Base-by-base conservation (phyloP, 2,113 vertebrate species). In the Periophthalmus modestus region DNA sequence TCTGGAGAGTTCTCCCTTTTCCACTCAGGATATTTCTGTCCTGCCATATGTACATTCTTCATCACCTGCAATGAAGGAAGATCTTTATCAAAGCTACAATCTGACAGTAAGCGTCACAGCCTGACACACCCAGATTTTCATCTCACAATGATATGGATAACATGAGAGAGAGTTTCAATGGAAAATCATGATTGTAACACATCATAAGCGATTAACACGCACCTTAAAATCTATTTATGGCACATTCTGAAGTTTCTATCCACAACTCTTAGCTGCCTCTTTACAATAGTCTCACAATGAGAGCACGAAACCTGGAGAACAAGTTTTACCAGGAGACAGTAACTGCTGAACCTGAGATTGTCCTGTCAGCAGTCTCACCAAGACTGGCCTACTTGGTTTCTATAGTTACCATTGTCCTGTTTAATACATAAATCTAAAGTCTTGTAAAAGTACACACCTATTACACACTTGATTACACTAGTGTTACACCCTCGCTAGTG, bases 41-140 rank as follows among this genome's bases (percentile, higher is more conserved):
- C 93, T 0, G 94, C 94, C 85, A 88, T 90, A 81, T 93, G 86
- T n/a, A 94, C 82, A 72, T 86, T 79, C 79, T 76, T 93, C 89
- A 95, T 69, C 75, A 95, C 89, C 95, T 95, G 74, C 11, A 78
- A 63, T 74, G 48, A 68, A 36, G 7, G 52, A 33, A 65, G 0
- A 73, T 7, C 2, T 47, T 58, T 61, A 71, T 80, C 57, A 79
- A 61, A 11, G 65, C 52, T 6, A 61, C 33, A 3, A 47, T 34
- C 43, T 5, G n/a, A 63, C 43, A 71, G 46, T 34, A 7, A 54
- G 7, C 72, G 18, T 80, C 61, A 28, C 0, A 48, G 43, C 43
- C 39, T 47, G 6, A 70, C 77, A 66, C 77, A 67, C 79, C 84
- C 82, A 74, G 12, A 39, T 1, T 58, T 18, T 74, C 66, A 14